Evolutionary conservation across 2,113 vertebrate genomes (phyloP).

Genomic region (Apus apus): DNA sequence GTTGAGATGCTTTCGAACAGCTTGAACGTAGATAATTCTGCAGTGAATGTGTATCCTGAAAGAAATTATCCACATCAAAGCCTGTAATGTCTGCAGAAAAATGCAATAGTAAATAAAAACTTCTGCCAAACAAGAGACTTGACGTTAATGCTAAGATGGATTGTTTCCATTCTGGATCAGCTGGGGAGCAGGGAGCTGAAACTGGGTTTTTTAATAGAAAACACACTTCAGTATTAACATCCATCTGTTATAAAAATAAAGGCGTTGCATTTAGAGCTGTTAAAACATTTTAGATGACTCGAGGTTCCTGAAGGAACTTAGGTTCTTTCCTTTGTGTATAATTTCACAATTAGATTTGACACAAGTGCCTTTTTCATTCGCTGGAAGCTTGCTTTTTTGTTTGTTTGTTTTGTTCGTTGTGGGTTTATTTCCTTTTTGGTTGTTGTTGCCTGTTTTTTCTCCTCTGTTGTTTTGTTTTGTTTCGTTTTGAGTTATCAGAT

Average conservation of each 20-base stretch:
- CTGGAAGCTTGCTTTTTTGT: background rate
- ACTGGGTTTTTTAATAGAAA: slow-evolving; percentile 11
- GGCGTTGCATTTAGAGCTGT: background rate
- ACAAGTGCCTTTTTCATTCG: background rate
- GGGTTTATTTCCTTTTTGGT: too few relatives aligned
- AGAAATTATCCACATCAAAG: slow-evolving; percentile 40
- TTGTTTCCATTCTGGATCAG: slow-evolving; percentile 40
- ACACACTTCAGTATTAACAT: background rate
- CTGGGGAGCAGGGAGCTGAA: background rate
- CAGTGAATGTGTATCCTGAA: background rate
- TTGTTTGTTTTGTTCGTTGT: too few relatives aligned
- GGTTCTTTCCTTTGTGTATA: slow-evolving; percentile 13
- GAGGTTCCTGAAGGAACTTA: background rate
- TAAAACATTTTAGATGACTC: slow-evolving; percentile 1
- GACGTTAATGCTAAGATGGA: background rate
- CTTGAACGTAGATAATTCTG: slow-evolving; percentile 9
- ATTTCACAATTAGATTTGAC: slow-evolving; percentile 34
- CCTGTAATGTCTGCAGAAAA: background rate
- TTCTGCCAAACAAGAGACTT: slow-evolving; percentile 44
- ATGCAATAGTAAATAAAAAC: slow-evolving; percentile 41
- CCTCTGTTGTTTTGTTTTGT: background rate
- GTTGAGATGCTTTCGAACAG: background rate
- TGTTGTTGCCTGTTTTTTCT: background rate
- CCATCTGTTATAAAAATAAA: slow-evolving; percentile 15
- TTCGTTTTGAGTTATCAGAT: background rate